phyloP scores from a whole-genome alignment of 1,140 invertebrate species.

The Anoplophora glabripennis region DNA sequence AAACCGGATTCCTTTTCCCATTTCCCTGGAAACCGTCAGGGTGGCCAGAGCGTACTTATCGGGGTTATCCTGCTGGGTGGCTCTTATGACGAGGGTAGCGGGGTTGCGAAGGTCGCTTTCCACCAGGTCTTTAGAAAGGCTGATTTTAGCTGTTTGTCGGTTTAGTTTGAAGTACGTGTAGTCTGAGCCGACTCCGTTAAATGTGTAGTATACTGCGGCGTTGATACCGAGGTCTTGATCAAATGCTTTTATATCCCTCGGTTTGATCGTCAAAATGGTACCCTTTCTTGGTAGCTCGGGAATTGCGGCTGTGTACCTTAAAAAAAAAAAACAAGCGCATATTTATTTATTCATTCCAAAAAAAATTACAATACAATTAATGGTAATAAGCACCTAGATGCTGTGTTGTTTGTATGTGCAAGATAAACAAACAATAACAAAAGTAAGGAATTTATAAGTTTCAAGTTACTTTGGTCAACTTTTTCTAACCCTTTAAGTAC shows the following conservation, averaged over 20 bases:
- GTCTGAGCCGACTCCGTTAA: constrained; percentile 62
- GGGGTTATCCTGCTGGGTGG: constrained; percentile 69
- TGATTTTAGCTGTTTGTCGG: constrained; percentile 54
- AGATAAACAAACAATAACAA: too few species aligned
- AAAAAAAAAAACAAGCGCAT: too few species aligned
- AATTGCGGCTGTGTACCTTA: constrained; percentile 69
- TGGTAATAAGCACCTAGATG: too few species aligned
- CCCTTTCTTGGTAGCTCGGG: constrained; percentile 63
- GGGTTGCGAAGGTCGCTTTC: constrained; percentile 64
- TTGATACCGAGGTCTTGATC: constrained; percentile 81
- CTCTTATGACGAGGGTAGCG: constrained; percentile 70
- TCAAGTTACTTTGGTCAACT: too few species aligned
- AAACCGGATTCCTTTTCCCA: constrained; percentile 56
- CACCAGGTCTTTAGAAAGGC: constrained; percentile 58
- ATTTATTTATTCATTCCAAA: constrained; percentile 47
- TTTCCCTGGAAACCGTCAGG: constrained; percentile 17
- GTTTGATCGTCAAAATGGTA: constrained; percentile 55
- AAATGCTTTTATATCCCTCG: constrained; percentile 64
- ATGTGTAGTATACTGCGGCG: constrained; percentile 67
- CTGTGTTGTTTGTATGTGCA: too few species aligned
- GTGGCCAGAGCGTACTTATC: constrained; percentile 64
- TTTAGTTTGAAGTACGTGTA: constrained; percentile 50
- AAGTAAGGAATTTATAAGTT: too few species aligned
- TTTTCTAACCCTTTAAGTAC: too few species aligned
- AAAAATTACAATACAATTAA: too few species aligned